Base-by-base conservation (phyloP, 2,797 vertebrate species). In the Hylomyscus alleni region DNA sequence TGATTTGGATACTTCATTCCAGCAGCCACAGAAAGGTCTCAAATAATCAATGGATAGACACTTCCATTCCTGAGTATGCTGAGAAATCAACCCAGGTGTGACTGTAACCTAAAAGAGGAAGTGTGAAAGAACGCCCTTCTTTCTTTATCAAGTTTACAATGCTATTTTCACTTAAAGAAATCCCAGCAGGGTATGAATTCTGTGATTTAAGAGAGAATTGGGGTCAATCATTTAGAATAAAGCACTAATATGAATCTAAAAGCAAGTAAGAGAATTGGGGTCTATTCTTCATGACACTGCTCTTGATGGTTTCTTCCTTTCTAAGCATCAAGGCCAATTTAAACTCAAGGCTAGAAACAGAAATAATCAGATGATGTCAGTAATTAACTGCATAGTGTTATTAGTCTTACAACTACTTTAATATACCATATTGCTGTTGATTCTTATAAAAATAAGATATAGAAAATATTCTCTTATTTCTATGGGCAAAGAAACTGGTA, bases 31-130 rank as follows among this genome's bases (percentile, higher is more conserved):
- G 85, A 93, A 29, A 14, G 34, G 60, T 83, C 77, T 82, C 52
- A n/a, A 89, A 83, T 62, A 76, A 91, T 73, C 58, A 72, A 29
- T 69, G 22, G 54, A 65, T 47, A 73, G 12, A 44, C 85, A 81
- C 44, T 31, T 90, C 31, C 87, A 85, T 65, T 86, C 12, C n/a
- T 89, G 52, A 87, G 54, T 89, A 82, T 34, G 65, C 34, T 65
- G 75, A 88, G 50, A 80, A 91, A 24, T 13, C 40, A 87, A 60
- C 29, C 12, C 20, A 92, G 47, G 3, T 82, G 62, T 67, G 31
- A 89, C 91, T 97, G 97, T 80, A 83, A 60, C 95, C 97, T 93
- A 14, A 89, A 54, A 93, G 93, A 78, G 69, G 40, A 92, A 20
- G 56, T 83, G 31, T 85, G 72, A 92, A 95, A 89, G 62, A 47